A percentile compares a stretch with the other conserved stretches of the same genome.
These are phyloP conservation scores for Acanthurus leucopareius DNA, from an alignment of 2,797 vertebrate genomes.

Conservation along the genomic window DNA sequence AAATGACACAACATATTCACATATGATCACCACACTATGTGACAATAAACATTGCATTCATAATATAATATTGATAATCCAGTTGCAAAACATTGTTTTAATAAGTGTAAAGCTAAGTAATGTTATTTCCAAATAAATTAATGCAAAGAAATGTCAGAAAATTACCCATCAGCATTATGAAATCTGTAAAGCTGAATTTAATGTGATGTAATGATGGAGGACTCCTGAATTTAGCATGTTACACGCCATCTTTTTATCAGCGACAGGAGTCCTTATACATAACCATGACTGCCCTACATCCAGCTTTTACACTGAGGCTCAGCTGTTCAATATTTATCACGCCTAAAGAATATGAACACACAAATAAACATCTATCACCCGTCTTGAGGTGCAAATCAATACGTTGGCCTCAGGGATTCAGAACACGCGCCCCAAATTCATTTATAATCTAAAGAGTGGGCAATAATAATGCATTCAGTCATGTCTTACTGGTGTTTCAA, in stretches of 20 bases:
- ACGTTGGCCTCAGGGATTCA: constrained; percentile 80
- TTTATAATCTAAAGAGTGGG: constrained; percentile 84
- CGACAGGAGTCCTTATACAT: constrained; percentile 71
- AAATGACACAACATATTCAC: constrained; percentile 16
- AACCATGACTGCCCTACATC: constrained; percentile 70
- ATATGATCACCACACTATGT: neutral
- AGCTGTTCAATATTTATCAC: constrained; percentile 86
- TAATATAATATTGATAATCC: constrained; percentile 1
- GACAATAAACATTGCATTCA: constrained; percentile 9
- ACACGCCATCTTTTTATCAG: constrained; percentile 55
- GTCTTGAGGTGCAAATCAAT: constrained; percentile 84
- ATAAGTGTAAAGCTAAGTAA: constrained; percentile 14
- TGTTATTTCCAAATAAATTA: constrained; percentile 42
- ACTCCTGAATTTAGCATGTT: constrained; percentile 57
- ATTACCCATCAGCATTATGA: constrained; percentile 31
- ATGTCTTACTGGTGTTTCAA: constrained; percentile 75
- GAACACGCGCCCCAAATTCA: constrained; percentile 81
- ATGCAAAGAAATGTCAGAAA: constrained; percentile 34
- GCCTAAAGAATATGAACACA: constrained; percentile 86
- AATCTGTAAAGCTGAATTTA: constrained; percentile 47
- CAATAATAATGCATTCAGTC: constrained; percentile 84
- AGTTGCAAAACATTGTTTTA: neutral
- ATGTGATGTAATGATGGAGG: constrained; percentile 64
- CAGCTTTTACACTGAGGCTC: constrained; percentile 67
- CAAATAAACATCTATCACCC: constrained; percentile 88